Conservation (phyloP, 2,888 invertebrate genomes). For the Dugesia japonica region DNA sequence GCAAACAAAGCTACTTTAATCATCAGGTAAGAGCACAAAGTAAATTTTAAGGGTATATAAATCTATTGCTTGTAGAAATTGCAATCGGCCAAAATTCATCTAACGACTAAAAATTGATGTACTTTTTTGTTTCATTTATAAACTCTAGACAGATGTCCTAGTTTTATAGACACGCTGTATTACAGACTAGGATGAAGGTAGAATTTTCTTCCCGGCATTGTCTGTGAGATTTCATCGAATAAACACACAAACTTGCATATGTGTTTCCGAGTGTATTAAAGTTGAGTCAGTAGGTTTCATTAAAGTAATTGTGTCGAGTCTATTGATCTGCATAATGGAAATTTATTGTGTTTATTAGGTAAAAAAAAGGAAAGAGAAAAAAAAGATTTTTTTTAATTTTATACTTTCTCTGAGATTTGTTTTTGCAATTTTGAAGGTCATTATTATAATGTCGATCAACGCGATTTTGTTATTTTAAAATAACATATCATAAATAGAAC, state of each 20-base stretch:
- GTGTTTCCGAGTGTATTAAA: not conserved
- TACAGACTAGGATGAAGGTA: slow-evolving; percentile 13
- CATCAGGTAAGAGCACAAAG: slow-evolving; percentile 2
- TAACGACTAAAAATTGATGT: not conserved
- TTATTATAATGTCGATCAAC: not conserved
- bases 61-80: not conserved
- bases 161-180: slow-evolving; percentile 3
- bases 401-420: slow-evolving; percentile 13
- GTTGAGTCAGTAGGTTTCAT: not conserved
- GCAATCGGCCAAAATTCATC: not conserved
- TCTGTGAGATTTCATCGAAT: slow-evolving; percentile 2
- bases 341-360: slow-evolving; percentile 14
- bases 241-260: not conserved
- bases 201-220: slow-evolving; percentile 20
- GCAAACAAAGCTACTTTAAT: slow-evolving; percentile 3
- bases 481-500: slow-evolving; percentile 16
- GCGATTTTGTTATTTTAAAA: slow-evolving; percentile 14
- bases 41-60: not conserved
- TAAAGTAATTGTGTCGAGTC: not conserved
- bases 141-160: slow-evolving; percentile 20
- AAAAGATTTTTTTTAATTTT: not conserved
- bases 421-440: slow-evolving; percentile 14
- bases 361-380: not conserved
- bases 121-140: slow-evolving; percentile 17
- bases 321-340: slow-evolving; percentile 9